Percentiles rank a stretch among this genome's conserved stretches.
Conservation (phyloP, 2,113 vertebrate genomes). For the Pygoscelis antarcticus region DNA sequence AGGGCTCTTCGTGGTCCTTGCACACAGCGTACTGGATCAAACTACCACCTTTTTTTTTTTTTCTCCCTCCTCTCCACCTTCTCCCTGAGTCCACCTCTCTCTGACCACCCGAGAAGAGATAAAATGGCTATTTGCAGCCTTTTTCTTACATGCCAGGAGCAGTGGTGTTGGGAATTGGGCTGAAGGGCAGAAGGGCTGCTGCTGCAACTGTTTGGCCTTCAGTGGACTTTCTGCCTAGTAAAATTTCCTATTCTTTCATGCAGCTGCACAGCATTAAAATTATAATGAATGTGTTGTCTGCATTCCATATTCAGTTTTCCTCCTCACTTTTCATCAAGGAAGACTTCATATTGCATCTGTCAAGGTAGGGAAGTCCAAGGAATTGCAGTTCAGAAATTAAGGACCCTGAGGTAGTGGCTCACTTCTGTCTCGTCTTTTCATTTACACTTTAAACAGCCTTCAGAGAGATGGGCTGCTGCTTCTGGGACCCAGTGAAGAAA, state of each 20-base stretch:
- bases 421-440: slow-evolving; percentile 69
- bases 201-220: background rate
- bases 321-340: slow-evolving; percentile 67
- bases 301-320: slow-evolving; percentile 60
- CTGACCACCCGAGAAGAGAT: background rate
- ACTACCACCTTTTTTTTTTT: too few relatives aligned
- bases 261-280: slow-evolving; percentile 70
- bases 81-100: background rate
- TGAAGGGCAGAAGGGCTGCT: background rate
- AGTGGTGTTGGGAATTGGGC: background rate
- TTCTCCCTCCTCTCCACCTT: too few relatives aligned
- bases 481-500: slow-evolving; percentile 47
- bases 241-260: slow-evolving; percentile 25
- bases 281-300: slow-evolving; percentile 55
- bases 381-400: slow-evolving; percentile 73
- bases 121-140: background rate
- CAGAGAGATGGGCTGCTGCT: slow-evolving; percentile 51
- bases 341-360: slow-evolving; percentile 64
- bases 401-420: slow-evolving; percentile 65
- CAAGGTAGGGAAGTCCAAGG: slow-evolving; percentile 68
- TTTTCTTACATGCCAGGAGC: background rate
- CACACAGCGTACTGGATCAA: background rate
- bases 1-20: background rate
- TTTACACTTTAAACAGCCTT: slow-evolving; percentile 73
- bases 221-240: slow-evolving; percentile 4